phyloP scores from a whole-genome alignment of 2,888 invertebrate genomes.

The Trilocha varians region DNA sequence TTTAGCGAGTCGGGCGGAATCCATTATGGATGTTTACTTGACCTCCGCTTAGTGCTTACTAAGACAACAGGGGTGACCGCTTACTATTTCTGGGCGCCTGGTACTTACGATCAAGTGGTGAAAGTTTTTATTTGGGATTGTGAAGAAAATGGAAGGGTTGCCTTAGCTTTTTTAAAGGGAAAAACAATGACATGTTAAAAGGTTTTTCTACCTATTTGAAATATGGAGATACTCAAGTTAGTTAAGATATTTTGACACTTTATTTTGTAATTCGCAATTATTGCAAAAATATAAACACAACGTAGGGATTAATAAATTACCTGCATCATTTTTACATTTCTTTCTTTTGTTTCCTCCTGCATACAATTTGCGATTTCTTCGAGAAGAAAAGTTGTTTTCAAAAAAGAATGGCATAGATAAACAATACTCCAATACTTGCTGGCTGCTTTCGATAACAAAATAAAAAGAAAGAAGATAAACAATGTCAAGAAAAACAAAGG shows the following conservation, averaged over 20 bases:
- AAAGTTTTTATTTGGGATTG: conserved; percentile 16
- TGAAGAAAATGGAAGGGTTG: conserved; percentile 1
- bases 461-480: conserved; percentile 61
- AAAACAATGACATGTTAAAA: too few relatives aligned
- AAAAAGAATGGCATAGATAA: background rate
- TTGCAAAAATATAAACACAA: too few relatives aligned
- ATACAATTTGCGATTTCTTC: too few relatives aligned
- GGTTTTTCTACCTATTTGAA: too few relatives aligned
- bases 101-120: conserved; percentile 24
- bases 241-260: conserved; percentile 4
- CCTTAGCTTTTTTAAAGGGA: background rate
- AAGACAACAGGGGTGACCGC: conserved; percentile 69
- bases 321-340: too few relatives aligned
- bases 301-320: too few relatives aligned
- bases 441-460: conserved; percentile 44
- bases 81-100: conserved; percentile 28
- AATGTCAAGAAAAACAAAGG: conserved; percentile 67
- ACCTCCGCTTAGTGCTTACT: conserved; percentile 72
- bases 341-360: too few relatives aligned
- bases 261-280: too few relatives aligned
- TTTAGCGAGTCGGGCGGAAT: conserved; percentile 62
- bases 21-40: conserved; percentile 74
- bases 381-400: background rate
- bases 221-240: too few relatives aligned
- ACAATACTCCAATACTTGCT: conserved; percentile 3